Percentiles rank a stretch among this genome's conserved stretches.
Evolutionary conservation across 2,797 vertebrate genomes (phyloP).

Genomic region (Hippopotamyrus pictus): DNA sequence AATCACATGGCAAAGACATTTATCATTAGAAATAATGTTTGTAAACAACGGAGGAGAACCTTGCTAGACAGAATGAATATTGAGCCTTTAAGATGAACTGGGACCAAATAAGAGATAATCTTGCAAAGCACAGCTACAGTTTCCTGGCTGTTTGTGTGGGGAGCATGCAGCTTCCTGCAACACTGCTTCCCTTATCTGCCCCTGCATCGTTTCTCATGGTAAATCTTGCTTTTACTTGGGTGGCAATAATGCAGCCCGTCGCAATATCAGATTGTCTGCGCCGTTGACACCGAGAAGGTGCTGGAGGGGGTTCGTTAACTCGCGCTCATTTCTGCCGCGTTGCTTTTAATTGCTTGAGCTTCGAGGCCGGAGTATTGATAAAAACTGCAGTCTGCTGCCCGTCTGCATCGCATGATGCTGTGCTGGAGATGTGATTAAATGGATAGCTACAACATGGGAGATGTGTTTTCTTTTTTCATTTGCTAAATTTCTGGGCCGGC

Average conservation of each 20-base stretch:
- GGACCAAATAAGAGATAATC: background rate
- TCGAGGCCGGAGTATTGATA: background rate
- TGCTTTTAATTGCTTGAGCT: background rate
- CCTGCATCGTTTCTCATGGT: background rate
- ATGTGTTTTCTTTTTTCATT: background rate
- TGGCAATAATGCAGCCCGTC: background rate
- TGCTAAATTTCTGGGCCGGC: background rate
- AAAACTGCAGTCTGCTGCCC: too few species aligned
- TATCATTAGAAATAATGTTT: background rate
- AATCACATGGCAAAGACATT: background rate
- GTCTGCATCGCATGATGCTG: background rate
- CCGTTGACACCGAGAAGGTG: background rate
- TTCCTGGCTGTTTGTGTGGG: background rate
- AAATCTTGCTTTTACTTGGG: background rate
- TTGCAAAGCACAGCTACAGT: background rate
- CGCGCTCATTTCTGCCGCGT: background rate
- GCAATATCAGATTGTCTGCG: background rate
- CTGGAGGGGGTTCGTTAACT: background rate
- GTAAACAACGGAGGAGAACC: background rate
- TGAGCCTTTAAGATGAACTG: background rate
- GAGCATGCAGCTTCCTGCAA: background rate
- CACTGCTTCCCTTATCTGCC: background rate
- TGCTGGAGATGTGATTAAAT: background rate
- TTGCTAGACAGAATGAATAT: background rate
- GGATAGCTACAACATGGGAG: background rate